Evolutionary conservation across 2,113 vertebrate genomes (phyloP), one percentile per base, ranked within the genome.

Genomic region (Pachyramphus minor): DNA sequence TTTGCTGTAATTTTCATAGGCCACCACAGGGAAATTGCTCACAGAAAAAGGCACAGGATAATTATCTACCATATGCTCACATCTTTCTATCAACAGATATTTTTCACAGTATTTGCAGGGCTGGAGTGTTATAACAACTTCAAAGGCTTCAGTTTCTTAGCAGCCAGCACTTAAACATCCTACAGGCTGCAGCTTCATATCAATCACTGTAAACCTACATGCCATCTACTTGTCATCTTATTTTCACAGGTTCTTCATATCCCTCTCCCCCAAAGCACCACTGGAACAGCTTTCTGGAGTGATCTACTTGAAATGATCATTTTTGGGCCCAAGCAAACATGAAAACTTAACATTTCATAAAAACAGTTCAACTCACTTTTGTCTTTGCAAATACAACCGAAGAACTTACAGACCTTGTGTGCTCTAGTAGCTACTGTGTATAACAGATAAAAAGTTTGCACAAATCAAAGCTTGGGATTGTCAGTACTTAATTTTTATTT

Each of bases 81-180:
- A 96, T 95, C 95, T 91, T 93, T 84, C 91, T 84, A 96, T 90
- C 93, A 96, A 88, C 92, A 95, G 95, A 96, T 95, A 96, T 87
- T 95, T 95, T 95, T 95, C 93, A 96, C 88, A 95, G 95, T 95
- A 90, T 94, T 94, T 89, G 47, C 93, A 96, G 85, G 90, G 79
- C 90, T 96, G 93, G 79, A 93, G 88, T 90, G 93, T 90, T 96
- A 37, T 45, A 96, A 94, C 93, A 95, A 92, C 88, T 96, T 87
- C 89, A 94, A 81, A 96, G 82, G 79, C 88, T 97, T 90, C 95
- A 94, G 93, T 91, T 90, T 96, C 90, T 94, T 94, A 97, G 95
- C 95, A 97, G 95, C 93, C 95, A 97, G 96, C 92, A 94, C 95
- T 95, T 94, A 93, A 96, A 93, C 95, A 96, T 93, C 93, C 95